Conservation (phyloP, 2,888 invertebrate species). For the Gerosis bhagava region DNA sequence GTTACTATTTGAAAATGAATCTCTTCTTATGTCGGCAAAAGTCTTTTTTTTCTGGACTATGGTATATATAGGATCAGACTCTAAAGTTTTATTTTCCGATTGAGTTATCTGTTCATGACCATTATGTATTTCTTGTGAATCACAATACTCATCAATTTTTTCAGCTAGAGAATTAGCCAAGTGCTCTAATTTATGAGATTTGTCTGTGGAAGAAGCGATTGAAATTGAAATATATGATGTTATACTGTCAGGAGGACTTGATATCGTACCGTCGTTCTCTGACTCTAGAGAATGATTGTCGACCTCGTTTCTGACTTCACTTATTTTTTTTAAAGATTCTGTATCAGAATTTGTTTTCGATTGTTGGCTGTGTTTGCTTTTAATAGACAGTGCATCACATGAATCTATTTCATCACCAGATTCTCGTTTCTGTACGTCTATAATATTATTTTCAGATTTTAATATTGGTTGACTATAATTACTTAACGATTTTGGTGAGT, state of each 20-base stretch:
- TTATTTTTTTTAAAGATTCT: conserved; percentile 29
- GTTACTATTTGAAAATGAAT: conserved; percentile 62
- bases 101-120: conserved; percentile 47
- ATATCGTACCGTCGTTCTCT: conserved; percentile 75
- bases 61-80: conserved; percentile 68
- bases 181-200: conserved; percentile 74
- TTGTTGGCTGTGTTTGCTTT: conserved; percentile 45
- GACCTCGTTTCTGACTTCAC: conserved; percentile 44
- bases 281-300: conserved; percentile 65
- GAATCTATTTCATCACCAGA: conserved; percentile 43
- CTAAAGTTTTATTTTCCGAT: conserved; percentile 51
- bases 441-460: conserved; percentile 51
- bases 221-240: conserved; percentile 79
- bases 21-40: conserved; percentile 74
- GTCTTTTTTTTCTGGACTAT: conserved; percentile 78
- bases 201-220: conserved; percentile 73
- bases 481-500: conserved; percentile 72
- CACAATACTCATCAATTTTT: conserved; percentile 79
- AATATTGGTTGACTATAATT: conserved; percentile 65
- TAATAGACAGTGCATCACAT: conserved; percentile 56
- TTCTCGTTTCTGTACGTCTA: conserved; percentile 37
- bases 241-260: conserved; percentile 74
- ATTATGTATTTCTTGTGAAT: conserved; percentile 69
- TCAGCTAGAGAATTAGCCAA: conserved; percentile 76
- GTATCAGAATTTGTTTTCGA: conserved; percentile 37